Evolutionary conservation across 2,797 vertebrate species (phyloP), one percentile per base, ranked within the genome.

Genomic region (Gymnothorax javanicus): DNA sequence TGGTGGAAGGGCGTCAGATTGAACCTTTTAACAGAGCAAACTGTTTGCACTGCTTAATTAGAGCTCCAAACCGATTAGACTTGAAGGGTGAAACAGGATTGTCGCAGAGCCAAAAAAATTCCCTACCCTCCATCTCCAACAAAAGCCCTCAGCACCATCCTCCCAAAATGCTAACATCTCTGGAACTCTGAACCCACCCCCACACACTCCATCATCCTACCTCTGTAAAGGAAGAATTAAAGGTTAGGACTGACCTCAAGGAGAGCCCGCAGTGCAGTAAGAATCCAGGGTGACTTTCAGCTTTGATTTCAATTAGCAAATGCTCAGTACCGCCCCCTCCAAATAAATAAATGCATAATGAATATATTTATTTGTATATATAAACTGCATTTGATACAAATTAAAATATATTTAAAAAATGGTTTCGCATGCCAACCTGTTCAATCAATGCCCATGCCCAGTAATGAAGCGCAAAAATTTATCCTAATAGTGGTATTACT

Each of bases 1-100:
- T 86, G 82, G 71, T 84, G n/a, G 27, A 50, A 43, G 56, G 82
- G 82, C 60, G 60, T 84, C 56, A 84, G 85, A 23, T 56, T 69
- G n/a, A 23, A 50, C 85, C 59, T 71, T 75, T 59, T 69, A 43
- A 77, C 57, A 84, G 54, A 77, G 83, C n/a, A 57, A 33, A n/a
- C 57, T 64, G 50, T 84, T 50, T 71, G 88, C 52, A 8, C 23
- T 33, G 12, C 83, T 58, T 13, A 87, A 43, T 43, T 43, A 54
- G 86, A 75, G 33, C 71, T 50, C 71, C 33, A 75, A 4, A 43
- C 25, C 33, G 11, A 75, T 75, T 15, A 13, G n/a, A 33, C 69
- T 71, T 52, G 52, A 23, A 25, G 23, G 67, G 67, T 25, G 67
- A 71, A 27, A 5, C 67, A 71, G 67, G 67, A 71, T 7, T 43